These are phyloP conservation scores for Heterodera filipjevi DNA, from an alignment of 2,888 invertebrate species.

Conservation along the genomic window DNA sequence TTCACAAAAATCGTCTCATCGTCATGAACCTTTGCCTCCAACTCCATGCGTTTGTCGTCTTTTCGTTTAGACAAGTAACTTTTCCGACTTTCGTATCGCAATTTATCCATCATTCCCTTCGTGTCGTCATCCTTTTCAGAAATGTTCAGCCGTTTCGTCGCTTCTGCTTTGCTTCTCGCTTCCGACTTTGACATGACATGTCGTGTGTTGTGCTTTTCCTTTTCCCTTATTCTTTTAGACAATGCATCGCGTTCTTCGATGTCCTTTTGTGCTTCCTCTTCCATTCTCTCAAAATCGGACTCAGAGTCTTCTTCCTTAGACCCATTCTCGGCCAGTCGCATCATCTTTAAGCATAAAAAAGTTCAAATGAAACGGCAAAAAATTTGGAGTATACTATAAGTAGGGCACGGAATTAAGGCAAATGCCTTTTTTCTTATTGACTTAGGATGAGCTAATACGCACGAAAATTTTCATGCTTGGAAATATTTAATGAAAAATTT, in stretches of 20 bases:
- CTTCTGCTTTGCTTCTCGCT: slow-evolving; percentile 74
- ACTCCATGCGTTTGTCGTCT: slow-evolving; percentile 90
- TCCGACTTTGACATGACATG: slow-evolving; percentile 72
- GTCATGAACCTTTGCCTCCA: slow-evolving; percentile 91
- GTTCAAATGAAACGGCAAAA: background rate
- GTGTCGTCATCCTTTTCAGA: slow-evolving; percentile 70
- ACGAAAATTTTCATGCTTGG: too few relatives aligned
- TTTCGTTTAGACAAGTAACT: slow-evolving; percentile 93
- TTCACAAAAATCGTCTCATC: slow-evolving; percentile 76
- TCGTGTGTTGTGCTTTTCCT: slow-evolving; percentile 85
- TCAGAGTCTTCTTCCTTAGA: slow-evolving; percentile 38
- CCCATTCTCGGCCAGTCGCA: background rate
- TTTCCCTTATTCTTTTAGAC: slow-evolving; percentile 81
- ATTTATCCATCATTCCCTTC: slow-evolving; percentile 82
- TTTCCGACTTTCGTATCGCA: slow-evolving; percentile 83
- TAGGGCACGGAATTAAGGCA: too few relatives aligned
- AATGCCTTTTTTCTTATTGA: too few relatives aligned
- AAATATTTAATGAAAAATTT: too few relatives aligned
- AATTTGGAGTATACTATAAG: too few relatives aligned
- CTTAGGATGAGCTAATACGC: too few relatives aligned
- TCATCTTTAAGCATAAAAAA: background rate
- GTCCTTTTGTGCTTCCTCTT: slow-evolving; percentile 48
- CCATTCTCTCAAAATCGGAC: slow-evolving; percentile 52
- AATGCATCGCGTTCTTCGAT: slow-evolving; percentile 85
- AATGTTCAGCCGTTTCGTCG: slow-evolving; percentile 74